Evolutionary conservation across 2,113 vertebrate genomes (phyloP).

Genomic region (Paramormyrops kingsleyae): DNA sequence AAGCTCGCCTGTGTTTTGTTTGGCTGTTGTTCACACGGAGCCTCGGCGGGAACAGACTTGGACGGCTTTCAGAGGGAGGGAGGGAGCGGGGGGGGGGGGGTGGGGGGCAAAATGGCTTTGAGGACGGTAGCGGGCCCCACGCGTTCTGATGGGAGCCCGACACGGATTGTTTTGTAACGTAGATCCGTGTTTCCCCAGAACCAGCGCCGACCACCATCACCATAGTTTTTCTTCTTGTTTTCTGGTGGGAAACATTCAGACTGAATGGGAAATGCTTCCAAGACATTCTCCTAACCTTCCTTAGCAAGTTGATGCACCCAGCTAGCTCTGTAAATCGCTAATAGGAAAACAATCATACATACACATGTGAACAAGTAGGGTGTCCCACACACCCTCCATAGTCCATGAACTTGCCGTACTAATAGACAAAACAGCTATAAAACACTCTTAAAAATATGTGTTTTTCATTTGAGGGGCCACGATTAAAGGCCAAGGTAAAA

Average conservation of each 20-base stretch:
- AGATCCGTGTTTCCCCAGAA: not conserved
- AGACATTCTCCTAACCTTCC: not conserved
- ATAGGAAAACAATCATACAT: not conserved
- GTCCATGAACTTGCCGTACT: not conserved
- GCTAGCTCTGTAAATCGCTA: not conserved
- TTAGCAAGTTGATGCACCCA: not conserved
- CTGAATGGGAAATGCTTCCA: not conserved
- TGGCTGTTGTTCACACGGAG: slow-evolving; percentile 84
- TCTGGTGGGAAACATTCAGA: not conserved
- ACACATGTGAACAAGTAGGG: not conserved
- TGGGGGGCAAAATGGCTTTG: slow-evolving; percentile 23
- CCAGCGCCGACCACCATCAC: not conserved
- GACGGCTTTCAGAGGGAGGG: slow-evolving; percentile 68
- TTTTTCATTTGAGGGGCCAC: not conserved
- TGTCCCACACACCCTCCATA: not conserved
- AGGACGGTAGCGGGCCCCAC: slow-evolving; percentile 37
- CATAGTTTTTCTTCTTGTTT: not conserved
- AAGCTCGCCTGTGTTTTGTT: slow-evolving; percentile 89
- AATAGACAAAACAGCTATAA: not conserved
- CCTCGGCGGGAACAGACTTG: slow-evolving; percentile 78
- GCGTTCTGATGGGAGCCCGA: slow-evolving; percentile 40
- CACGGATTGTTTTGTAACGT: not conserved
- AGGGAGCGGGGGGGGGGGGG: slow-evolving; percentile 53
- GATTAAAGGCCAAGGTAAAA: not conserved
- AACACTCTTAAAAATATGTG: not conserved